These are phyloP conservation scores for Hydrotaea diabolus DNA, from an alignment of 2,888 invertebrate genomes.

Conservation along the genomic window DNA sequence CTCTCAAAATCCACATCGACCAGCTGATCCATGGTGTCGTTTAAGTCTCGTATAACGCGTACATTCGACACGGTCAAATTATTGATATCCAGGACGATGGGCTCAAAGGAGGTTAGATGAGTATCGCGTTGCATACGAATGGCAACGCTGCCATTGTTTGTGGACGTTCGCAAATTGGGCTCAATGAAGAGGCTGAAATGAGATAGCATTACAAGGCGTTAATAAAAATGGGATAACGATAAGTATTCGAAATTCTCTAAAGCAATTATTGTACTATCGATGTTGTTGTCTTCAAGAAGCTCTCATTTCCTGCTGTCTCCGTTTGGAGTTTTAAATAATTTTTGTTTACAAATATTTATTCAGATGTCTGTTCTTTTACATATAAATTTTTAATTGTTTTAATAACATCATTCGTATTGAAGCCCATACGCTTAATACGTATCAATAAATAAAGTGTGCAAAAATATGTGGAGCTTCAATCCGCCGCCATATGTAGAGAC, in stretches of 20 bases:
- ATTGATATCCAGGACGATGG: conserved; percentile 79
- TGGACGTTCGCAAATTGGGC: conserved; percentile 77
- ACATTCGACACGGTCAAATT: conserved; percentile 79
- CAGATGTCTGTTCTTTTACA: not conserved
- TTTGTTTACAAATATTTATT: too few species aligned
- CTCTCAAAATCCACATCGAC: conserved; percentile 77
- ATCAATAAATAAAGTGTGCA: conserved; percentile 39
- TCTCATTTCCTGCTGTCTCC: conserved; percentile 10
- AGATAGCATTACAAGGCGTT: too few species aligned
- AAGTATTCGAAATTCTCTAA: too few species aligned
- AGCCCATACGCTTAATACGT: conserved; percentile 53
- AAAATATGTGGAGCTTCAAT: conserved; percentile 28
- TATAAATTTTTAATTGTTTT: conserved; percentile 14
- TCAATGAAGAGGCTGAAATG: conserved; percentile 78
- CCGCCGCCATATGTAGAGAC: not conserved
- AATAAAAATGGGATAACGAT: too few species aligned
- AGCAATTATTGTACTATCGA: too few species aligned
- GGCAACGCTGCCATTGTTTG: conserved; percentile 77
- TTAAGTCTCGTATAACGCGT: conserved; percentile 72
- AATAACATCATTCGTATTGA: conserved; percentile 19
- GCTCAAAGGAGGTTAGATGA: conserved; percentile 74
- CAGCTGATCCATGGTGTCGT: conserved; percentile 58
- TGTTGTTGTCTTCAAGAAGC: too few species aligned
- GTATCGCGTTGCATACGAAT: conserved; percentile 77
- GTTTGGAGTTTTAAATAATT: too few species aligned